These are phyloP conservation scores for Phallusia fumigata DNA, from an alignment of 23 tunicate genomes.

Conservation along the genomic window DNA sequence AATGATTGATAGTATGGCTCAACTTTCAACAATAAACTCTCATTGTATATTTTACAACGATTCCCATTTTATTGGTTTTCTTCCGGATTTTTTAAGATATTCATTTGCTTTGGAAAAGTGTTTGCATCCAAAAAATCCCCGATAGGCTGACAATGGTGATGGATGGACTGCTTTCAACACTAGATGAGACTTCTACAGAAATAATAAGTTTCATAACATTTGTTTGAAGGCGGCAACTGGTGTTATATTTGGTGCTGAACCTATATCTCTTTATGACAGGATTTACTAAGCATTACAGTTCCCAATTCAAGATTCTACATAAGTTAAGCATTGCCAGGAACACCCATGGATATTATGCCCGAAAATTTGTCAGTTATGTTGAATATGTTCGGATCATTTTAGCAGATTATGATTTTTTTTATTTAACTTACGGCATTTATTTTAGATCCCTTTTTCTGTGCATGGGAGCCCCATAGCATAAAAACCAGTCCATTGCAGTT, in stretches of 20 bases:
- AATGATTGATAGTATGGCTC: conserved; percentile 14
- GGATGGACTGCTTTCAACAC: conserved; percentile 71
- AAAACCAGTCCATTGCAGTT: conserved; percentile 82
- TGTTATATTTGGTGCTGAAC: neutral
- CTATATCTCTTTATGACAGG: neutral
- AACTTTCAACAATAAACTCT: neutral
- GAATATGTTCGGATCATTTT: neutral
- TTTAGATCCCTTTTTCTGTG: conserved; percentile 84
- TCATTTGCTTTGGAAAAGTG: conserved; percentile 92
- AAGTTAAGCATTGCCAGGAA: too few relatives aligned
- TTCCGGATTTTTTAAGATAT: conserved; percentile 52
- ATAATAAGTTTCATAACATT: neutral
- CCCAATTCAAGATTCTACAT: too few relatives aligned
- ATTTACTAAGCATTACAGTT: too few relatives aligned
- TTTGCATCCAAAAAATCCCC: conserved; percentile 96
- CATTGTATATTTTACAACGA: conserved; percentile 11
- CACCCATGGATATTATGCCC: too few relatives aligned
- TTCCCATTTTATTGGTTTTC: conserved; percentile 68
- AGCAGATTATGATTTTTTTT: neutral
- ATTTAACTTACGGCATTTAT: conserved; percentile 52
- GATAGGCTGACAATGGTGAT: conserved; percentile 76
- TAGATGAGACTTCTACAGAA: conserved; percentile 52
- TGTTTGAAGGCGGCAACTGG: neutral
- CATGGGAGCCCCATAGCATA: conserved; percentile 92
- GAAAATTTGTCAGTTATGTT: neutral